phyloP scores from a whole-genome alignment of 30 jellyfish, hydroid and myxozoan species.

The Phacellophora camtschatica region DNA sequence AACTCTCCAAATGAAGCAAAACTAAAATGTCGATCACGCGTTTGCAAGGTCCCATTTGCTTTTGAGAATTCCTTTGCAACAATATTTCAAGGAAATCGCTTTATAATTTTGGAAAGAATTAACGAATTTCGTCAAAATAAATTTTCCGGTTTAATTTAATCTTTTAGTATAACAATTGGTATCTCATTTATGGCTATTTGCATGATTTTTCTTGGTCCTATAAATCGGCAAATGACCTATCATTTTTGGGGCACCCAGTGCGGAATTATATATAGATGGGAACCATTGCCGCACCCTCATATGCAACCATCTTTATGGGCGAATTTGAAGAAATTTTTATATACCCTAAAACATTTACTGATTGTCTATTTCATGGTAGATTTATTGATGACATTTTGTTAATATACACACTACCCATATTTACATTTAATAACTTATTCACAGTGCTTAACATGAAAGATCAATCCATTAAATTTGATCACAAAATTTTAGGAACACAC shows the following conservation, averaged over 20 bases:
- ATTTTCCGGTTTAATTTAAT: no score
- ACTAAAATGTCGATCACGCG: not conserved
- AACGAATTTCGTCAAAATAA: no score
- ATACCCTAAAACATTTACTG: not conserved
- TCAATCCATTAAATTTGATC: constrained; percentile 15
- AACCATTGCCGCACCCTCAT: constrained; percentile 46
- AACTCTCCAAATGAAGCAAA: not conserved
- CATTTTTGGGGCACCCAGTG: no score
- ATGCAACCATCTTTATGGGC: constrained; percentile 51
- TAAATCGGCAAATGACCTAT: no score
- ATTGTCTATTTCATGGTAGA: constrained; percentile 11
- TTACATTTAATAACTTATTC: not conserved
- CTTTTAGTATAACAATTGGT: no score
- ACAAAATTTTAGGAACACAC: not conserved
- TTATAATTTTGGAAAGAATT: no score
- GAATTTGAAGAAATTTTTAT: constrained; percentile 17
- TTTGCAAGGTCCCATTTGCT: no score
- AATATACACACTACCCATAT: not conserved
- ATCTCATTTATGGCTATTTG: no score
- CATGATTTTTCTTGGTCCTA: no score
- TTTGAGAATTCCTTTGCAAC: no score
- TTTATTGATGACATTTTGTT: constrained; percentile 40
- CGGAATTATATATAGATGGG: no score
- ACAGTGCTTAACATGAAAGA: constrained; percentile 10
- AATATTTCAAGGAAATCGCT: no score